phyloP scores from a whole-genome alignment of 2,113 vertebrate genomes.

The Catharus minimus region DNA sequence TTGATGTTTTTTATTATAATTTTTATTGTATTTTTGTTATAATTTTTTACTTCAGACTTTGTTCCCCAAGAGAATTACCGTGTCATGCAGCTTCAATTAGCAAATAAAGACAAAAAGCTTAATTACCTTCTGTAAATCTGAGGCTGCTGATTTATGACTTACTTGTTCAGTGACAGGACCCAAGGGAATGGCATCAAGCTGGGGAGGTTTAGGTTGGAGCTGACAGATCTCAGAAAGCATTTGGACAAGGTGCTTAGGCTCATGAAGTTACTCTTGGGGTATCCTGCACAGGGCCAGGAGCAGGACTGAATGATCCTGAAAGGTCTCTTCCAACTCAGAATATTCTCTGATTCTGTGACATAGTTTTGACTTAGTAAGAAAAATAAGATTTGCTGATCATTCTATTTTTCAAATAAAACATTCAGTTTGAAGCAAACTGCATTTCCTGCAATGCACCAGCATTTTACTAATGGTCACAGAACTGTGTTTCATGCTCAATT shows the following conservation, averaged over 20 bases:
- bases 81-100: conserved; percentile 9
- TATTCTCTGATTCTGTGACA: background rate
- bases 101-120: background rate
- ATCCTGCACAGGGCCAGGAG: no score
- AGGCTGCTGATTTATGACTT: background rate
- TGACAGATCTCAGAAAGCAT: background rate
- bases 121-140: background rate
- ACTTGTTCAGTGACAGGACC: background rate
- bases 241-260: background rate
- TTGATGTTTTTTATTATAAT: no score
- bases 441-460: background rate
- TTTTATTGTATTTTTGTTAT: background rate
- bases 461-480: background rate
- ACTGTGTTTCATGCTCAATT: background rate
- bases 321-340: background rate
- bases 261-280: background rate
- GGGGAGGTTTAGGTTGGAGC: background rate
- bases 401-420: background rate
- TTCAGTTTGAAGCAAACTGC: background rate
- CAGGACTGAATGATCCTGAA: background rate
- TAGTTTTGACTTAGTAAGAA: background rate
- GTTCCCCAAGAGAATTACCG: conserved; percentile 1
- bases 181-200: background rate
- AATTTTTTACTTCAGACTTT: background rate
- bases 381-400: background rate